Evolutionary conservation across 2,113 vertebrate genomes (phyloP).

Genomic region (Irena cyanogastra): DNA sequence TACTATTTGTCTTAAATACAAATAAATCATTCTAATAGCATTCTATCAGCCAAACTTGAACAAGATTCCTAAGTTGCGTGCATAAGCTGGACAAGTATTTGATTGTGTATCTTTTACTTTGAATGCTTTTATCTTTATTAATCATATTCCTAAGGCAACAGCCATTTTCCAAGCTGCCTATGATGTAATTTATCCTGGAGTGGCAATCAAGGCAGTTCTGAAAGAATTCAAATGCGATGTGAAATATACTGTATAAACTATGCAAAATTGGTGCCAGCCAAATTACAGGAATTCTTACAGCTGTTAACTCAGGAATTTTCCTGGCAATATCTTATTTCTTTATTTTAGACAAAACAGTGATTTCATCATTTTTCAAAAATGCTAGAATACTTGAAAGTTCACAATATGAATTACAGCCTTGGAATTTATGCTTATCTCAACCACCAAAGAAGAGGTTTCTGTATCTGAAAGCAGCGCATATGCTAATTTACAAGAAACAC

Average conservation of each 20-base stretch:
- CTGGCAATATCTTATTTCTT: not conserved
- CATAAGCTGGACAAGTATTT: not conserved
- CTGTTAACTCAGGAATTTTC: not conserved
- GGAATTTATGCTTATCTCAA: not conserved
- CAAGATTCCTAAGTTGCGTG: not conserved
- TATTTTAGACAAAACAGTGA: not conserved
- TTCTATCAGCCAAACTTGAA: not conserved
- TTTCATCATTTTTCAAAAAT: not conserved
- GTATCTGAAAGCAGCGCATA: not conserved
- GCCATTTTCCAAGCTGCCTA: not conserved
- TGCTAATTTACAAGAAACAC: not conserved
- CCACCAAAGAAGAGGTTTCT: not conserved
- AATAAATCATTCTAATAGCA: not conserved
- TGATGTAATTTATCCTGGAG: not conserved
- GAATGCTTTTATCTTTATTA: not conserved
- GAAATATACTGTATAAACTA: not conserved
- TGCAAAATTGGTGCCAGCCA: not conserved
- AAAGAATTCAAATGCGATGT: not conserved
- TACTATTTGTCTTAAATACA: not conserved
- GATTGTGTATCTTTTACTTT: not conserved
- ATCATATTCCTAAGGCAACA: not conserved
- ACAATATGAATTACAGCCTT: not conserved
- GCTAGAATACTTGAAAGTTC: not conserved
- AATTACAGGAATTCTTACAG: not conserved
- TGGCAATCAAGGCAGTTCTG: not conserved